These are phyloP conservation scores for Malaclemys terrapin DNA, from an alignment of 2,113 vertebrate species.

Conservation along the genomic window DNA sequence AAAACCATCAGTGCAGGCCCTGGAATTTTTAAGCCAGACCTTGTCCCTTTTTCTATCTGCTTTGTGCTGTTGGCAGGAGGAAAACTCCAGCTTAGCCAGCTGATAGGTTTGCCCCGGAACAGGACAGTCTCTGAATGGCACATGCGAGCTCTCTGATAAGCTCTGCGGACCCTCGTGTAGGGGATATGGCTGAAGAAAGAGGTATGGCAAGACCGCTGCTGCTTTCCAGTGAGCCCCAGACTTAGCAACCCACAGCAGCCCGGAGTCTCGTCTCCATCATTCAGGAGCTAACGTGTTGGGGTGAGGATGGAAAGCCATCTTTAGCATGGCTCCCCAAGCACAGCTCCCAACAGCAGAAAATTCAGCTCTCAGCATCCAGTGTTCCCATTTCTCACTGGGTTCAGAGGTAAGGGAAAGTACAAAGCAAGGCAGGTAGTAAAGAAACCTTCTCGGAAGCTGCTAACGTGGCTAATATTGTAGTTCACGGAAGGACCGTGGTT, in stretches of 20 bases:
- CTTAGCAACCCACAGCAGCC: not conserved
- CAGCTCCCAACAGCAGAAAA: not conserved
- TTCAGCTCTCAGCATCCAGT: not conserved
- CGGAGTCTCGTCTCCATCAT: not conserved
- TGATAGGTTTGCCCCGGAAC: not conserved
- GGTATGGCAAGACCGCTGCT: not conserved
- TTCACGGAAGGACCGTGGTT: not conserved
- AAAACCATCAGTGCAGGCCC: not conserved
- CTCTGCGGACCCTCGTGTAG: not conserved
- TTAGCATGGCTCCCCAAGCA: not conserved
- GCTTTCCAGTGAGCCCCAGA: not conserved
- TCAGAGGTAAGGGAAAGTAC: not conserved
- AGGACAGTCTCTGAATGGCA: not conserved
- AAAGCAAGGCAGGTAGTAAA: not conserved
- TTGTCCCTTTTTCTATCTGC: not conserved
- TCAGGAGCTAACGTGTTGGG: not conserved
- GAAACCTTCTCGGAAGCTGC: not conserved
- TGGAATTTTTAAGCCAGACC: not conserved
- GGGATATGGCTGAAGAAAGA: not conserved
- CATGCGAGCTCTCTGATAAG: rapidly evolving
- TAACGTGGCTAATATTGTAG: not conserved
- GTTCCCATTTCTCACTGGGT: not conserved
- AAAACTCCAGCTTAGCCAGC: not conserved
- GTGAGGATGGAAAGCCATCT: not conserved
- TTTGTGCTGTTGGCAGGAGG: not conserved